Base-by-base conservation (phyloP, 2,888 invertebrate species). In the Polietes domitor region DNA sequence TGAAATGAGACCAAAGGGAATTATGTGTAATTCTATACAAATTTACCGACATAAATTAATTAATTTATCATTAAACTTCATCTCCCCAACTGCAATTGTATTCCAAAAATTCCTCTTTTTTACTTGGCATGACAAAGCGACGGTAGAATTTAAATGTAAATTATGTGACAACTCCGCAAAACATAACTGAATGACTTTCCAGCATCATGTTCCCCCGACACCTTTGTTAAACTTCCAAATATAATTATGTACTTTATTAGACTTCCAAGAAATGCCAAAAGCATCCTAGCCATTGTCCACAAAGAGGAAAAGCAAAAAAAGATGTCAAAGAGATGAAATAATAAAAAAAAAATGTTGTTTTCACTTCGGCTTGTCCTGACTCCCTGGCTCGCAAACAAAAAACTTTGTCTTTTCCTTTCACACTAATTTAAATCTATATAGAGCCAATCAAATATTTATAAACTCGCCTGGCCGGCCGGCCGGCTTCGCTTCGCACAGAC, bases 401-500 rank as follows among this genome's bases (percentile, higher is more conserved):
- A 65, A 75, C 50, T 47, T 32, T 24, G 26, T 61, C 7, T 58
- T 50, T 65, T 26, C 6, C 50, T 37, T 76, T 53, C 4, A 43
- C 68, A 77, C 65, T 68, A 76, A 76, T 68, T 68, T 68, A 32
- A 50, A 53, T 68, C 76, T 53, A 53, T 55, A 68, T 55, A 43
- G 70, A 58, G 70, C 70, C 61, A 43, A 70, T 77, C 43, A 70
- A 70, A 77, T 58, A 12, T 77, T 77, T 71, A 77, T 6, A 70
- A 77, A 55, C 28, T 70, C 21, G 55, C 12, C n/a, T 19, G 21
- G 24, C 12, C 21, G 3, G 12, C 26, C n/a, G n/a, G n/a, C n/a
- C n/a, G n/a, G n/a, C n/a, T n/a, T n/a, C n/a, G n/a, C n/a, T n/a
- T n/a, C n/a, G 26, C 1, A 19, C 53, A 53, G 21, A 19, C 37